Evolutionary conservation across 2,113 vertebrate genomes (phyloP).

Genomic region (Megatriorchis doriae): DNA sequence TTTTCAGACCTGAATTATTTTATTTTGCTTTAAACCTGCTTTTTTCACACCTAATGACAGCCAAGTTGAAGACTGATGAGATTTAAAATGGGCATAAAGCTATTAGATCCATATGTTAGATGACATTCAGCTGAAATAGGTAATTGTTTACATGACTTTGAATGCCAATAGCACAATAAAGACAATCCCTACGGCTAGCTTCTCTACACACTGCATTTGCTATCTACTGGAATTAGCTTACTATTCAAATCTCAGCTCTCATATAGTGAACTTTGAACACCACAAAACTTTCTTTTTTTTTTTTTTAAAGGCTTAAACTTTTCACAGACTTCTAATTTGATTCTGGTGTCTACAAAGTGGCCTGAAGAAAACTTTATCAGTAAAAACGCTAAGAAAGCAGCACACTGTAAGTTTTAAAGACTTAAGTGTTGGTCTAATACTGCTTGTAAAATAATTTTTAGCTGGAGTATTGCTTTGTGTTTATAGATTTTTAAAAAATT

Average conservation of each 20-base stretch:
- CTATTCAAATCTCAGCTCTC: neutral
- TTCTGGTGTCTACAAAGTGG: neutral
- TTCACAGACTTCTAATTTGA: neutral
- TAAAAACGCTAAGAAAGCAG: neutral
- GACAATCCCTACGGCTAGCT: neutral
- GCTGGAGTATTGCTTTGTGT: neutral
- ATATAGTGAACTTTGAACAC: neutral
- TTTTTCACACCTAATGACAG: neutral
- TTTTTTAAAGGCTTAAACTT: neutral
- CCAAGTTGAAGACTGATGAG: neutral
- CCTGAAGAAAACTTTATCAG: neutral
- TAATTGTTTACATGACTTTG: slow-evolving; percentile 48
- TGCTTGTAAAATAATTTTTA: neutral
- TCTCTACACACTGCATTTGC: neutral
- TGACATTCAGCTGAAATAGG: slow-evolving; percentile 1
- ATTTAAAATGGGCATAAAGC: slow-evolving; percentile 1
- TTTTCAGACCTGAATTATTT: neutral
- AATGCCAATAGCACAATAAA: slow-evolving; percentile 41
- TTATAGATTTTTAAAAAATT: neutral
- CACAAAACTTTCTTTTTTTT: neutral
- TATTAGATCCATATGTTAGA: slow-evolving; percentile 24
- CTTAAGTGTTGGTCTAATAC: neutral
- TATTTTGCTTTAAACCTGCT: slow-evolving; percentile 4
- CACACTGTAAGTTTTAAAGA: neutral
- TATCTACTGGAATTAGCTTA: neutral